Percentiles rank a stretch among this genome's conserved stretches.
Evolutionary conservation across 2,113 vertebrate genomes (phyloP).

Genomic region (Nettapus auritus): DNA sequence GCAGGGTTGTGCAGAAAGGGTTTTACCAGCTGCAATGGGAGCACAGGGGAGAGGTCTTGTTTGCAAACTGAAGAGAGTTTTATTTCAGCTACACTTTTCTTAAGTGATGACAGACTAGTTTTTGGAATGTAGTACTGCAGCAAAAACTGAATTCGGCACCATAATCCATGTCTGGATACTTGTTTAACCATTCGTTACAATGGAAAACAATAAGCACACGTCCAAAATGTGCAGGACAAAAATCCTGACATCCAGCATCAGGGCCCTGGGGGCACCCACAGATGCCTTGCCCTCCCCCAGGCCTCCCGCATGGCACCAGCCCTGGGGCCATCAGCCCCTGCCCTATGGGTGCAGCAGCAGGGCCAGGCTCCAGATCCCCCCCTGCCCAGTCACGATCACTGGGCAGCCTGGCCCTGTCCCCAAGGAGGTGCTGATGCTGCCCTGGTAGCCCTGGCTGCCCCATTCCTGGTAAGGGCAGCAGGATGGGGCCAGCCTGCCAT

Average conservation of each 20-base stretch:
- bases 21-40: background rate
- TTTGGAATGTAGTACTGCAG: background rate
- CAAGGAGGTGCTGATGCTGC: background rate
- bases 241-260: background rate
- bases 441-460: too few relatives aligned
- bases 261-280: background rate
- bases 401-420: background rate
- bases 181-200: background rate
- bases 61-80: background rate
- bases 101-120: background rate
- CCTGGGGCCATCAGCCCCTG: background rate
- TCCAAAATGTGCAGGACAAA: background rate
- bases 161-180: background rate
- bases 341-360: rapidly evolving
- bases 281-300: background rate
- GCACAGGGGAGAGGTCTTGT: background rate
- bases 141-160: background rate
- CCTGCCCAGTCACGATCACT: background rate
- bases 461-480: background rate
- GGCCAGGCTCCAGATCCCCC: background rate
- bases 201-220: background rate
- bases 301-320: background rate
- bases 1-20: background rate
- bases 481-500: background rate
- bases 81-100: background rate